A percentile compares a stretch with the other conserved stretches of the same genome.
These are phyloP conservation scores for Leptobrachium leishanense DNA, from an alignment of 2,113 vertebrate genomes.

Conservation along the genomic window DNA sequence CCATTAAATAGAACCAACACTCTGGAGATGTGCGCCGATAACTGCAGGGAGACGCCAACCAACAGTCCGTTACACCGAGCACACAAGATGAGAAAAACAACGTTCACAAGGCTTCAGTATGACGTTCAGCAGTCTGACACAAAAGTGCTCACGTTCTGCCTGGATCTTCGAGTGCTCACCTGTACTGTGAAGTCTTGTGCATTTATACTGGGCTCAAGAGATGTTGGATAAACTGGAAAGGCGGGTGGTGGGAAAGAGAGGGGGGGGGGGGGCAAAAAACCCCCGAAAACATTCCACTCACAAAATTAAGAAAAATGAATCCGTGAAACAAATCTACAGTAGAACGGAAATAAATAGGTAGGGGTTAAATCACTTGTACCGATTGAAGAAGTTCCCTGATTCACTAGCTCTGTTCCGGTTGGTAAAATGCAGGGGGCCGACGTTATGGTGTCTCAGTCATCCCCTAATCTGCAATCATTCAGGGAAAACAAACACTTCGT, in stretches of 20 bases:
- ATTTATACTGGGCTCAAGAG: neutral
- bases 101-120: too few species aligned
- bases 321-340: neutral
- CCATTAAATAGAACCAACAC: too few species aligned
- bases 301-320: too few species aligned
- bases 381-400: slow-evolving; percentile 12
- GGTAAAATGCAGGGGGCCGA: neutral
- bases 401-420: neutral
- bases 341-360: slow-evolving; percentile 28
- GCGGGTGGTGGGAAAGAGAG: too few species aligned
- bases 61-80: too few species aligned
- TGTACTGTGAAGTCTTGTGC: too few species aligned
- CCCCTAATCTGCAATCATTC: neutral
- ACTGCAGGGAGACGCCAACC: too few species aligned
- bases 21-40: too few species aligned
- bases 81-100: too few species aligned
- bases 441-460: neutral
- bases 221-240: too few species aligned
- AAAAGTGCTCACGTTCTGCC: neutral
- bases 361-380: slow-evolving; percentile 31
- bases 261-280: slow-evolving; percentile 9
- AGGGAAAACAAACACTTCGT: neutral
- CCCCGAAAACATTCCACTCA: neutral
- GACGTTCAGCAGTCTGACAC: too few species aligned
- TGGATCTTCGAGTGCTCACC: too few species aligned